Conservation (phyloP, 2,113 vertebrate genomes). For the Semnornis frantzii region DNA sequence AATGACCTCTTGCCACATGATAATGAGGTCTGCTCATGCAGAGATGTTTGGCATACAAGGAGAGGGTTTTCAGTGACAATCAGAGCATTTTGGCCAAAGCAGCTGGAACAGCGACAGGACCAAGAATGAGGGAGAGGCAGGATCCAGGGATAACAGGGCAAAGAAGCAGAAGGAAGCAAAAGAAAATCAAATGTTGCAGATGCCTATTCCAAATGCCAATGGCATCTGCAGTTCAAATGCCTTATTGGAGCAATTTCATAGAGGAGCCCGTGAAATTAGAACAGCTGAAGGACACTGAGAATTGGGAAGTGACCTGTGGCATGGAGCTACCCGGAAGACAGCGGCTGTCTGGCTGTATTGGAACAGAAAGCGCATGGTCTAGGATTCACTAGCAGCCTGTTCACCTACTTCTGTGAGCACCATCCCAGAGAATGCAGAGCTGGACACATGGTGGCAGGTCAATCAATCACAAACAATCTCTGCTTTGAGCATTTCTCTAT, state of each 20-base stretch:
- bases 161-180: conserved; percentile 17
- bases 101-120: not conserved
- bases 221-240: not conserved
- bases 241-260: not conserved
- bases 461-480: not conserved
- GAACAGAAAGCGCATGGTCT: not conserved
- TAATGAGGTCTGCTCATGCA: conserved; percentile 64
- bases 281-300: not conserved
- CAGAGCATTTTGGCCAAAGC: conserved; percentile 20
- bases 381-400: not conserved
- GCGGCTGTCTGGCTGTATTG: not conserved
- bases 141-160: not conserved
- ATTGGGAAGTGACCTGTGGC: conserved; percentile 25
- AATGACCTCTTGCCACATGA: conserved; percentile 69
- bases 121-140: not conserved
- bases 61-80: conserved; percentile 36
- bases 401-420: not conserved
- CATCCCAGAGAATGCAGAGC: not conserved
- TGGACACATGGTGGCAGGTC: not conserved
- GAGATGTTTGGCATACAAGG: conserved; percentile 57
- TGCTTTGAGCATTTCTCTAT: not conserved
- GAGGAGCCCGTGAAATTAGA: not conserved
- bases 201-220: not conserved
- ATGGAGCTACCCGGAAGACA: not conserved
- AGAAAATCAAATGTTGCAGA: conserved; percentile 4